A percentile compares a stretch with the other conserved stretches of the same genome.
phyloP scores from a whole-genome alignment of 2,888 invertebrate species.

The Plusia festucae region DNA sequence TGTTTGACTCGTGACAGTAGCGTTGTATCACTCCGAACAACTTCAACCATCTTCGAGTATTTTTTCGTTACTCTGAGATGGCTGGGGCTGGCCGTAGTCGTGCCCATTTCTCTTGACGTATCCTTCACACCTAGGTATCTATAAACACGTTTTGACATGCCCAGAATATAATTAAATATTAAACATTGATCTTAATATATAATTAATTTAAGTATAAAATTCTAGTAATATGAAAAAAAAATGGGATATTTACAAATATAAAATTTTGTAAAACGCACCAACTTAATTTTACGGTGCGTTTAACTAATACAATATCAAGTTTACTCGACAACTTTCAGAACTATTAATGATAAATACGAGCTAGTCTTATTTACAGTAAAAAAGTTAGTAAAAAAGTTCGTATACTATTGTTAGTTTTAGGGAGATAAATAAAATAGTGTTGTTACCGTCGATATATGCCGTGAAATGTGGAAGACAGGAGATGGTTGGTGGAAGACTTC shows the following conservation, averaged over 20 bases:
- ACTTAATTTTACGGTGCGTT: too few relatives aligned
- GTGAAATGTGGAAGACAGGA: conserved; percentile 91
- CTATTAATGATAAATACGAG: too few relatives aligned
- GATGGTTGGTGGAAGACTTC: conserved; percentile 91
- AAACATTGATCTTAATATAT: too few relatives aligned
- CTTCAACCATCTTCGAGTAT: neutral
- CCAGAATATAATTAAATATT: too few relatives aligned
- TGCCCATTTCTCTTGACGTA: neutral
- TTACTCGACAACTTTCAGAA: too few relatives aligned
- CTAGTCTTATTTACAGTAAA: too few relatives aligned
- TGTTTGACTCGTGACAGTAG: neutral
- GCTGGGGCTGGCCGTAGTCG: neutral
- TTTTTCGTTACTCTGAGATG: neutral
- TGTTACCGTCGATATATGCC: conserved; percentile 91
- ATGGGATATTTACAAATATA: too few relatives aligned
- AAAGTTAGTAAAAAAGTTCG: neutral
- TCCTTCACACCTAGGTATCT: too few relatives aligned
- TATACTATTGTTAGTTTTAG: neutral
- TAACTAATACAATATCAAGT: too few relatives aligned
- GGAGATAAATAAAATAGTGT: neutral
- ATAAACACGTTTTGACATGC: neutral
- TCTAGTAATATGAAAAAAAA: too few relatives aligned
- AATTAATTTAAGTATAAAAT: too few relatives aligned
- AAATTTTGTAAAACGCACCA: too few relatives aligned
- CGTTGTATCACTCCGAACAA: neutral